Conservation (phyloP, 1,140 invertebrate species). For the Drosophila funebris region DNA sequence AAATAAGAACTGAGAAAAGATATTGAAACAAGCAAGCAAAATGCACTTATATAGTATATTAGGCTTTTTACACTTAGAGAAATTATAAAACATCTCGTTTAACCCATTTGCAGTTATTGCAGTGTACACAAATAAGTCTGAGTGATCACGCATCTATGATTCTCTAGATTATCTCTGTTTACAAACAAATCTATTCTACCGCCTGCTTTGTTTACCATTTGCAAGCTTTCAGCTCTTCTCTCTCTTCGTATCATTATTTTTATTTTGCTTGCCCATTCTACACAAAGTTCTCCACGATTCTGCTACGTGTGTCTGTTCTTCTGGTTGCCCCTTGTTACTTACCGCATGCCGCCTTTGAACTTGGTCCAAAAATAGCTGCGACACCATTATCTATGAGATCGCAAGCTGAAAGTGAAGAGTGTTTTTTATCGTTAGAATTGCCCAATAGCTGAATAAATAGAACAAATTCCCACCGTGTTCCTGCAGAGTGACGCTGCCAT, state of each 20-base stretch:
- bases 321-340: constrained; percentile 27
- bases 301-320: neutral
- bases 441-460: neutral
- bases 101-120: too few relatives aligned
- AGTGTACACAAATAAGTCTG: neutral
- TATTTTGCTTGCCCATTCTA: constrained; percentile 66
- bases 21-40: too few relatives aligned
- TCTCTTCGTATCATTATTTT: constrained; percentile 12
- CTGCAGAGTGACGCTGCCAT: constrained; percentile 64
- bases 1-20: too few relatives aligned
- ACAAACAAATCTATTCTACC: constrained; percentile 37
- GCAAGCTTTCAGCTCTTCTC: constrained; percentile 4
- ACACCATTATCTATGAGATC: constrained; percentile 87
- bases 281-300: constrained; percentile 31
- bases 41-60: neutral
- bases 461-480: constrained; percentile 53
- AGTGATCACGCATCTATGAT: neutral
- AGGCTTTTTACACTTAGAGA: too few relatives aligned
- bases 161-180: constrained; percentile 35
- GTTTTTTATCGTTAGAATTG: constrained; percentile 3
- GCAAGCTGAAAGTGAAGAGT: constrained; percentile 84
- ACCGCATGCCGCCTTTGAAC: constrained; percentile 86
- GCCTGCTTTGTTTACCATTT: constrained; percentile 16
- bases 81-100: too few relatives aligned
- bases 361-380: constrained; percentile 91